Conservation (phyloP, 2,888 invertebrate genomes). For the Mystacides longicornis region DNA sequence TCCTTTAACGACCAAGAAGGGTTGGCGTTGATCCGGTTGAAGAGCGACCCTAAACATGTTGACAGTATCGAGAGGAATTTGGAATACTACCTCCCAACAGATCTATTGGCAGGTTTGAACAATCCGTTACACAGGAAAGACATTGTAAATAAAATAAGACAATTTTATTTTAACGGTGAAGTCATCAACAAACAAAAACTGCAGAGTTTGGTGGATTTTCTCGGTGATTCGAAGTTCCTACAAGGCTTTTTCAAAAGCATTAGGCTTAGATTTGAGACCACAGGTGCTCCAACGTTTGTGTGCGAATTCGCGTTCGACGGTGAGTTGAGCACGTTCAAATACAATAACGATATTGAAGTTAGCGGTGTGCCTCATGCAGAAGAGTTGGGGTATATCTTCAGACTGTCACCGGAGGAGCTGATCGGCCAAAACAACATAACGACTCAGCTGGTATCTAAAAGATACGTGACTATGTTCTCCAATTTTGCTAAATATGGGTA, state of each 20-base stretch:
- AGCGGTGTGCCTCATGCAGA: conserved; percentile 10
- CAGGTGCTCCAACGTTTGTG: conserved; percentile 3
- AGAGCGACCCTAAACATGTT: not conserved
- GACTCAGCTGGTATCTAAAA: conserved; percentile 32
- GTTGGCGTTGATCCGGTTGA: not conserved
- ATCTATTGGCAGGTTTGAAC: not conserved
- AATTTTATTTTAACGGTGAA: conserved; percentile 8
- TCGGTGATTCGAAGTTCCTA: conserved; percentile 7
- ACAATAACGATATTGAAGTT: not conserved
- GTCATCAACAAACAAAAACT: not conserved
- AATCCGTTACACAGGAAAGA: not conserved
- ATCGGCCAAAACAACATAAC: not conserved
- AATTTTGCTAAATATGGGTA: conserved; percentile 51
- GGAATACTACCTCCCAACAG: conserved; percentile 5
- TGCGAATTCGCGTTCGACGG: conserved; percentile 4
- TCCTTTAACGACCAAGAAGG: conserved; percentile 10
- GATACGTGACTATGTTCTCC: conserved; percentile 41
- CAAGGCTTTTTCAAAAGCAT: conserved; percentile 4
- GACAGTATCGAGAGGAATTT: not conserved
- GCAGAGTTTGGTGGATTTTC: not conserved
- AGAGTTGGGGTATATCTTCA: conserved; percentile 9
- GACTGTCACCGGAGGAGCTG: not conserved
- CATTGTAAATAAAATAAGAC: not conserved
- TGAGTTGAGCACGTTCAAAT: not conserved
- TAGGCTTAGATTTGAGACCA: not conserved